phyloP scores from a whole-genome alignment of 2,888 invertebrate genomes.

The Catocala fraxini region DNA sequence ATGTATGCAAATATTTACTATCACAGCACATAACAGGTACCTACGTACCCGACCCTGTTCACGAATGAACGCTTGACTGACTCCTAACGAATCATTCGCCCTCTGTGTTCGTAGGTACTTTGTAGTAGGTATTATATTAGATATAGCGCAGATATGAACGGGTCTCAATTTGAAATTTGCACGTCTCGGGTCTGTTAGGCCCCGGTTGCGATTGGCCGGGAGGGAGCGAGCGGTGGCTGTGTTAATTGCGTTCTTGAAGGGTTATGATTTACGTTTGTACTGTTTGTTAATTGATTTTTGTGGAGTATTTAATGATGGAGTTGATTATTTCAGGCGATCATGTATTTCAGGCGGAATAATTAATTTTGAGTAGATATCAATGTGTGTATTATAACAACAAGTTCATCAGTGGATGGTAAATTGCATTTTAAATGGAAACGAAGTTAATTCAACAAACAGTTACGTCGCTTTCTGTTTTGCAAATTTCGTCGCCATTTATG shows the following conservation, averaged over 20 bases:
- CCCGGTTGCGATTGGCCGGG: slow-evolving; percentile 66
- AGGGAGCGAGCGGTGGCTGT: slow-evolving; percentile 59
- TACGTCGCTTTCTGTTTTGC: too few species aligned
- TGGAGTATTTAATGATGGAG: slow-evolving; percentile 38
- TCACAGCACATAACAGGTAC: slow-evolving; percentile 79
- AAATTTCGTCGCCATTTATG: too few species aligned
- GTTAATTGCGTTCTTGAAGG: slow-evolving; percentile 84
- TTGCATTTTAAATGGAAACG: too few species aligned
- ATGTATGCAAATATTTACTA: slow-evolving; percentile 86
- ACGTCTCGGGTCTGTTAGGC: slow-evolving; percentile 60
- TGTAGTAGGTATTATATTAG: slow-evolving; percentile 52
- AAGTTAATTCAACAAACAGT: too few species aligned
- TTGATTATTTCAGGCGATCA: slow-evolving; percentile 35
- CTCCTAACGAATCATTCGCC: slow-evolving; percentile 80
- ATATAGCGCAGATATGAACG: slow-evolving; percentile 64
- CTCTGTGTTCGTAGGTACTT: slow-evolving; percentile 57
- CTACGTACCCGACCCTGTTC: slow-evolving; percentile 77
- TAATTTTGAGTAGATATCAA: not conserved
- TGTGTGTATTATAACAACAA: too few species aligned
- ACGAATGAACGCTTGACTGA: slow-evolving; percentile 82
- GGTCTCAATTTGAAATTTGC: slow-evolving; percentile 77
- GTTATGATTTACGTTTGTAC: slow-evolving; percentile 67
- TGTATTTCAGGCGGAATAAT: slow-evolving; percentile 8
- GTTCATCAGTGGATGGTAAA: too few species aligned
- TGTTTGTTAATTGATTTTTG: slow-evolving; percentile 55